Conservation (phyloP, 2,113 vertebrate species). For the Daphoenositta chrysoptera region DNA sequence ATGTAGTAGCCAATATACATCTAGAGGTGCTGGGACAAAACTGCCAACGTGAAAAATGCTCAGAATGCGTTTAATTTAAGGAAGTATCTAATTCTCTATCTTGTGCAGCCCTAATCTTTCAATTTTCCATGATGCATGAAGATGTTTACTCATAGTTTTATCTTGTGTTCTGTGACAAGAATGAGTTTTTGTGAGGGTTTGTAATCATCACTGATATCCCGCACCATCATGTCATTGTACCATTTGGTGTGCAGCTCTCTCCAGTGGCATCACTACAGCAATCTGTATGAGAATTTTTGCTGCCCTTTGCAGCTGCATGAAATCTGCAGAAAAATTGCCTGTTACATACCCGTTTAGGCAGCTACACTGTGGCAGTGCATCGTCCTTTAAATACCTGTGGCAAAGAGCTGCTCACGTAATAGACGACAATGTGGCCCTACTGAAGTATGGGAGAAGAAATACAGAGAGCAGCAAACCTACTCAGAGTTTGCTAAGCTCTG, state of each 20-base stretch:
- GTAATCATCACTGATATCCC: neutral
- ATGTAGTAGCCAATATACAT: neutral
- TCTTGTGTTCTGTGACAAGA: neutral
- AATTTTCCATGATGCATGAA: neutral
- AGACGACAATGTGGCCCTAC: neutral
- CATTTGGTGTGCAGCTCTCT: neutral
- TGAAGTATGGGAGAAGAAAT: neutral
- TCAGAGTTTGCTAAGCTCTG: neutral
- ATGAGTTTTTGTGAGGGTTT: neutral
- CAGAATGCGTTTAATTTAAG: neutral
- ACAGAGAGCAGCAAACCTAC: neutral
- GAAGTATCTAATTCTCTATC: neutral
- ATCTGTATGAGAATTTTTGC: neutral
- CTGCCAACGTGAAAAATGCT: neutral
- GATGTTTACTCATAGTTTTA: neutral
- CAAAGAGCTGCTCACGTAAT: neutral
- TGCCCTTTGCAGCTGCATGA: neutral
- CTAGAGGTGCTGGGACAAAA: neutral
- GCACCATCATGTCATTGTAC: neutral
- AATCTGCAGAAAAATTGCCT: neutral
- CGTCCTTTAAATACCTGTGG: fast-evolving
- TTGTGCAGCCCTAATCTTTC: neutral
- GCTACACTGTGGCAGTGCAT: neutral
- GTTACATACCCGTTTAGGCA: neutral
- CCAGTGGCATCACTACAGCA: neutral